Evolutionary conservation across 2,888 invertebrate species (phyloP), one percentile per base, ranked within the genome.

Genomic region (Achlya flavicornis): DNA sequence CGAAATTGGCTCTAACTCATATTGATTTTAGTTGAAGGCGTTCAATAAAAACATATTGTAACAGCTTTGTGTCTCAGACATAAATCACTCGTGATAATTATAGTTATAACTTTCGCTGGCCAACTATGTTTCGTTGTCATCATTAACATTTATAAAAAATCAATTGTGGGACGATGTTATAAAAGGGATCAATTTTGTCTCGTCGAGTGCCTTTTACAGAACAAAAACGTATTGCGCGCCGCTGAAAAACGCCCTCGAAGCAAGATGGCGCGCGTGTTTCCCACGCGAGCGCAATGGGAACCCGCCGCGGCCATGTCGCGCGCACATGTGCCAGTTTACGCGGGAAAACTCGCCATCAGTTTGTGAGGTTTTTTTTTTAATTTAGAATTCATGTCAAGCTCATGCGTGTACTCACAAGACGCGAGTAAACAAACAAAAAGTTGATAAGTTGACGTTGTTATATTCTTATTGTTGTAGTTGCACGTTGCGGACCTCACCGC

Each of bases 231-330:
- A 62, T 53, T 53, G 53, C 53, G 19, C 19, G 16, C 19, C 63
- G 26, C 73, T 79, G 77, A 79, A 88, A 86, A 88, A 83, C 85
- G 83, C 79, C 76, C 72, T 73, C 79, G 73, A 64, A 75, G 77
- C 86, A 86, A 86, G 85, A 85, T 85, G 86, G 83, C 84, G 84
- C 69, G 67, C 64, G 71, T 64, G 79, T 82, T 92, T 92, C 92
- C 92, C 92, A 92, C 91, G 92, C 87, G 81, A 71, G 84, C 84
- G 83, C 83, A 83, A 76, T 91, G 91, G 86, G 91, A 90, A 88
- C 88, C 74, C 73, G 69, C 71, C 67, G 76, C 70, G 71, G 69
- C 71, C 68, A 75, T 70, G 71, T 65, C 74, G 77, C 68, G 73
- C 74, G 79, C 90, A 91, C 89, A 90, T 92, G 92, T 90, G 88